These are phyloP conservation scores for Drosophila bifasciata DNA, from an alignment of 1,140 invertebrate species.

Conservation along the genomic window DNA sequence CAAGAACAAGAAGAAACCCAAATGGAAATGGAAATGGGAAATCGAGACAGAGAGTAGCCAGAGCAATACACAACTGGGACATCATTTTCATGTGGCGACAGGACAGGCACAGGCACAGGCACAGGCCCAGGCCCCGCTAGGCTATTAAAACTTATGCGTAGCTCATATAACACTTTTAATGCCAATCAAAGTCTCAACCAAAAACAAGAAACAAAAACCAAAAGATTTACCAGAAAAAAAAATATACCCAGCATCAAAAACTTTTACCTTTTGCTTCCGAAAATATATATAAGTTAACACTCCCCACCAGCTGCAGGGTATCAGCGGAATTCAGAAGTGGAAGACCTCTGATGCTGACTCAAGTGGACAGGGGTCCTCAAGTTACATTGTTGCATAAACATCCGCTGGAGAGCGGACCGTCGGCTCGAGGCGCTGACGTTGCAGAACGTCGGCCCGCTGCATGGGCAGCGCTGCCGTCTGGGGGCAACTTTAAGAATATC, in stretches of 20 bases:
- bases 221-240: slow-evolving; percentile 36
- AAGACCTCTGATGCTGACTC: no score
- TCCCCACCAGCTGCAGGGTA: no score
- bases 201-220: slow-evolving; percentile 23
- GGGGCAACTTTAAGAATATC: no score
- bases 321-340: no score
- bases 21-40: slow-evolving; percentile 49
- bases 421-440: no score
- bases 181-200: slow-evolving; percentile 67
- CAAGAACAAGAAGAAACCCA: slow-evolving; percentile 48
- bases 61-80: slow-evolving; percentile 27
- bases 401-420: no score
- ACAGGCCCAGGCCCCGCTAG: slow-evolving; percentile 25
- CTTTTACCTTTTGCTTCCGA: slow-evolving; percentile 54
- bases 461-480: no score
- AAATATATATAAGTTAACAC: no score
- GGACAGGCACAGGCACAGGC: slow-evolving; percentile 8
- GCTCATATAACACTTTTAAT: slow-evolving; percentile 75
- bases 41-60: slow-evolving; percentile 29
- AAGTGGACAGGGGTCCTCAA: no score
- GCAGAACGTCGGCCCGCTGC: no score
- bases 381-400: no score
- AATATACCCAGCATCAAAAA: slow-evolving; percentile 26
- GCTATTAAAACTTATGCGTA: slow-evolving; percentile 74
- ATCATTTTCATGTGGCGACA: slow-evolving; percentile 3